These are phyloP conservation scores for Campylorhamphus procurvoides DNA, from an alignment of 2,113 vertebrate genomes.

Conservation along the genomic window DNA sequence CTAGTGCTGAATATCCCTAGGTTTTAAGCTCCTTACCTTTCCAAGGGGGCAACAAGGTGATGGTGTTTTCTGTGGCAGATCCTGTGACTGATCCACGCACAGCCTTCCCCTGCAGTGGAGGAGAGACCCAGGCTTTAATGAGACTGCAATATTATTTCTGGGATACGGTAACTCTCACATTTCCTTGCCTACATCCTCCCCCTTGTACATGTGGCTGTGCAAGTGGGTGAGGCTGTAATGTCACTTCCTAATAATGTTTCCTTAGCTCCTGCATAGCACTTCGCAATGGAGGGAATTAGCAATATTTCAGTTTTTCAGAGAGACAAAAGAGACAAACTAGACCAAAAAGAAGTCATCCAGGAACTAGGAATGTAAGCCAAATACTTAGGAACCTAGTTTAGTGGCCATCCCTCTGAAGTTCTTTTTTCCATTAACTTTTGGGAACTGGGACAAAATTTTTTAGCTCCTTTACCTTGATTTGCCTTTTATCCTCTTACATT, in stretches of 20 bases:
- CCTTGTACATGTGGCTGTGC: not conserved
- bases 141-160: conserved; percentile 84
- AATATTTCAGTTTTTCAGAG: not conserved
- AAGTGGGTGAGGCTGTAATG: conserved; percentile 20
- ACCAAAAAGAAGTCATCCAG: not conserved
- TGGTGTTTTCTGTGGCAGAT: conserved; percentile 64
- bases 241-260: conserved; percentile 16
- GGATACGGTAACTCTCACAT: conserved; percentile 76
- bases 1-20: not conserved
- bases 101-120: conserved; percentile 81
- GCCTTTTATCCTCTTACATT: not conserved
- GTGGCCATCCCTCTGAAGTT: not conserved
- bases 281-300: not conserved
- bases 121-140: conserved; percentile 80
- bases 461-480: not conserved
- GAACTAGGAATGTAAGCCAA: not conserved
- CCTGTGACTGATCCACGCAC: conserved; percentile 73
- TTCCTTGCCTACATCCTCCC: not conserved
- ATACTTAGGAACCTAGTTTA: not conserved
- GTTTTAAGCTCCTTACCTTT: not conserved
- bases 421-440: not conserved
- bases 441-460: not conserved
- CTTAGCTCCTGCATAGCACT: not conserved
- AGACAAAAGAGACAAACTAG: not conserved
- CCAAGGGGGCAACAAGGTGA: not conserved